Percentiles rank a stretch among this genome's conserved stretches.
These are phyloP conservation scores for Allophyes oxyacanthae DNA, from an alignment of 2,888 invertebrate species.

Conservation along the genomic window DNA sequence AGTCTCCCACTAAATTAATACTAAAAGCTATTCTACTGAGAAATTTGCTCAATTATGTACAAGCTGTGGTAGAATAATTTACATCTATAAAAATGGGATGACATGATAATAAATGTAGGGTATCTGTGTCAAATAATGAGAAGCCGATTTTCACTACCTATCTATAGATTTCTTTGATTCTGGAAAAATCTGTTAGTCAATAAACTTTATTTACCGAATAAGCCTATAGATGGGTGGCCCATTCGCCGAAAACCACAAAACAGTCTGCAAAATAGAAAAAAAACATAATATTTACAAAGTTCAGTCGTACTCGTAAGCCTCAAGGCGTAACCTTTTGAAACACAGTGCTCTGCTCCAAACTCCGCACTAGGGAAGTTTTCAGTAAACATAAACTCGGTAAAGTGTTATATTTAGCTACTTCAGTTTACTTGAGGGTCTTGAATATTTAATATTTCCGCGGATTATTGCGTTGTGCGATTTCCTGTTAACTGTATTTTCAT, in stretches of 20 bases:
- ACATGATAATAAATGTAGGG: slow-evolving; percentile 7
- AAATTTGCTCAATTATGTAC: slow-evolving; percentile 47
- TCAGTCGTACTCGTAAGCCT: not conserved
- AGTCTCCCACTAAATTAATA: slow-evolving; percentile 32
- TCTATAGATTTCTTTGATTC: too few species aligned
- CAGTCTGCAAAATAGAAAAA: too few species aligned
- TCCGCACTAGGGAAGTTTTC: slow-evolving; percentile 13
- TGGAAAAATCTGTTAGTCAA: too few species aligned
- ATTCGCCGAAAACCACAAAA: too few species aligned
- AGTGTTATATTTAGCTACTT: slow-evolving; percentile 19
- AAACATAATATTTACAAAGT: too few species aligned
- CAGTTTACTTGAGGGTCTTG: not conserved
- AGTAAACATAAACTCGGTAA: slow-evolving; percentile 14
- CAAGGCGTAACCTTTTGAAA: slow-evolving; percentile 17
- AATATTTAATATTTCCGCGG: slow-evolving; percentile 18
- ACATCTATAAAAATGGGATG: slow-evolving; percentile 18
- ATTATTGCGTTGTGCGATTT: slow-evolving; percentile 8
- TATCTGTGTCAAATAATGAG: too few species aligned
- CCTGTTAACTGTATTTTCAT: not conserved
- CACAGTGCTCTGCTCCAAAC: slow-evolving; percentile 24
- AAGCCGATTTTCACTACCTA: too few species aligned
- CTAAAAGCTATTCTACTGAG: slow-evolving; percentile 17
- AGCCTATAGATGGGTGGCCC: too few species aligned
- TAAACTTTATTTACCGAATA: too few species aligned
- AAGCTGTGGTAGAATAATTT: slow-evolving; percentile 21